Base-by-base conservation (phyloP, 1,140 invertebrate genomes). In the Camponotus vicinus region DNA sequence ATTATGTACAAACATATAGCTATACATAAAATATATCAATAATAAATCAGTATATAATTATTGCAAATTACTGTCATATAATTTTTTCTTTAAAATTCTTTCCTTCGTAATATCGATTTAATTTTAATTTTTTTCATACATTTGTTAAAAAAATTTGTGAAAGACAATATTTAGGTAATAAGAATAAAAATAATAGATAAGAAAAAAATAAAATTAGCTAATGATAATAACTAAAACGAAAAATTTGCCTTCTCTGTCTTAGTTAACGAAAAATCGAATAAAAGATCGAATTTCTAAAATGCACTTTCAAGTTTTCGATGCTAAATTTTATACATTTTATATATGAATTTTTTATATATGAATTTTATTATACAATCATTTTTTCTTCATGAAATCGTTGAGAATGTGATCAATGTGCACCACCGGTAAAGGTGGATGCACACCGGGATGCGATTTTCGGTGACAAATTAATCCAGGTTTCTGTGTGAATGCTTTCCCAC, bases 401-500 rank as follows among this genome's bases (percentile, higher is more conserved):
- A 95, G 86, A 52, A 93, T 93, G 6, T 91, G 83, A 15, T 93
- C 92, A 21, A 93, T 93, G 61, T 93, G 91, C 11, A 94, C 91
- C 0, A 94, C 93, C 0, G 94, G 94, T 18, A 94, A 73, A 0
- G 94, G 94, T 4, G 94, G 94, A 49, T 93, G 92, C 0, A 90
- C 88, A 0, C 93, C 93, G 0, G 93, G 92, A 79, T 95, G 94
- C 7, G 90, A 92, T 66, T 95, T 95, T 7, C 94, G 90, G 55
- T 94, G 94, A 9, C 93, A 92, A 21, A 94, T 94, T 5, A 95
- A 89, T 45, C 94, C 94, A 1, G 93, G 92, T 57, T 94, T 95
- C 75, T 94, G 94, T 0, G 94, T 94, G 77, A 96, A 95, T 0
- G 89, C 88, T 71, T 95, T 95, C 6, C 94, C 94, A 79, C 95